phyloP scores from a whole-genome alignment of 2,797 vertebrate species.

The Eospalax fontanierii region DNA sequence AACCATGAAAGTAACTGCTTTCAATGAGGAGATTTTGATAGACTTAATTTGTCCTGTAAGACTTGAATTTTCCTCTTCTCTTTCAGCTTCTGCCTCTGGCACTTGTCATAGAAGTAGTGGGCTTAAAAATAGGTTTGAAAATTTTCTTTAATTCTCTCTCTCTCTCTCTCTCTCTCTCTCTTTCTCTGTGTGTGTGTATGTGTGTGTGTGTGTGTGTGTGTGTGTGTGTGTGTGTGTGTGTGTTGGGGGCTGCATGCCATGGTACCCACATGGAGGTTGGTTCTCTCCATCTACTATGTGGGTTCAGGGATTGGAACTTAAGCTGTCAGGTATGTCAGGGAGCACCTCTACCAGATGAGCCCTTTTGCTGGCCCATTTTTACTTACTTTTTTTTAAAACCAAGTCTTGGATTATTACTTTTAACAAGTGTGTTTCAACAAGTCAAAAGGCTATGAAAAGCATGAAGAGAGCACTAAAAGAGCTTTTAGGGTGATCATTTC shows the following conservation, averaged over 20 bases:
- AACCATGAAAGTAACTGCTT: neutral
- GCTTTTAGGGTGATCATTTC: constrained; percentile 43
- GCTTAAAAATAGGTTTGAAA: neutral
- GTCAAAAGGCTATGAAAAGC: constrained; percentile 30
- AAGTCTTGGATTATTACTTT: constrained; percentile 68
- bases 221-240: neutral
- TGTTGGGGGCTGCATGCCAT: neutral
- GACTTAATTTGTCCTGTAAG: constrained; percentile 35
- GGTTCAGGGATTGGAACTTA: neutral
- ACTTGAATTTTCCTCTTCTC: constrained; percentile 37
- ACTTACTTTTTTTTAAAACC: neutral
- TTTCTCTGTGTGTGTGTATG: neutral
- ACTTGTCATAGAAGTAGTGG: constrained; percentile 1
- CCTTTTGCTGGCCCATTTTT: neutral
- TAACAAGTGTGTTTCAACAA: constrained; percentile 63
- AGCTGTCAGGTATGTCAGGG: too few species aligned
- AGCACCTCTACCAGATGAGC: neutral
- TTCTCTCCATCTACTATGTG: neutral
- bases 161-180: too few species aligned
- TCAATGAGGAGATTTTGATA: constrained; percentile 15
- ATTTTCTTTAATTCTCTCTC: neutral
- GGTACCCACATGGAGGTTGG: neutral
- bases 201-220: neutral
- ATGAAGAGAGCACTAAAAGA: constrained; percentile 57
- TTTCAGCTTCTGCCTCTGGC: constrained; percentile 36